Percentiles rank a stretch among this genome's conserved stretches.
Conservation (phyloP, 2,888 invertebrate species). For the Lochmaea crataegi region DNA sequence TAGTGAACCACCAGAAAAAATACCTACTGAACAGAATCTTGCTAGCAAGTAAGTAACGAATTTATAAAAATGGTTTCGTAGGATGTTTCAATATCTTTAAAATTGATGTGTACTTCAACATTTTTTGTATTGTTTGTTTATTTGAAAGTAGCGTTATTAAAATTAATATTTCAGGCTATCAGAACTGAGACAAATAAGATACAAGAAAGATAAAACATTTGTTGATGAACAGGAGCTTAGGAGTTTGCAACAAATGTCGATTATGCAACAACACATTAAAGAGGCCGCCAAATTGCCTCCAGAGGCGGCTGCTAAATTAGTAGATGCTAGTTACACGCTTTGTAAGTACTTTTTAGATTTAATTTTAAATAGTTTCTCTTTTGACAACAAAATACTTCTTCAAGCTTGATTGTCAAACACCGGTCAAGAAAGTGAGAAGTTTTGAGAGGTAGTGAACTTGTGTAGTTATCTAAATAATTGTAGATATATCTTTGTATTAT, state of each 20-base stretch:
- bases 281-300: conserved; percentile 76
- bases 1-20: conserved; percentile 50
- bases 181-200: conserved; percentile 79
- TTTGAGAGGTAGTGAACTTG: too few species aligned
- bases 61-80: background rate
- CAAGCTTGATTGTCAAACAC: too few species aligned
- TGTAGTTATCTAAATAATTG: too few species aligned
- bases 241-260: conserved; percentile 77
- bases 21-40: conserved; percentile 45
- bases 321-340: conserved; percentile 78
- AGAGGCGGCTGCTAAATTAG: conserved; percentile 78
- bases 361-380: background rate
- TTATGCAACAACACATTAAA: conserved; percentile 76
- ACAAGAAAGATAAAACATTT: conserved; percentile 80
- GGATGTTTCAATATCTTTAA: too few species aligned
- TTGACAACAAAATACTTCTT: too few species aligned
- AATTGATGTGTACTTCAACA: too few species aligned
- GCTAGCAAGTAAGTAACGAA: conserved; percentile 56
- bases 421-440: too few species aligned
- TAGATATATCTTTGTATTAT: too few species aligned
- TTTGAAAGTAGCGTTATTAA: background rate
- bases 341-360: conserved; percentile 70
- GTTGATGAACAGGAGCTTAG: conserved; percentile 82
- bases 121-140: background rate
- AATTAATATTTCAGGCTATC: conserved; percentile 68